These are phyloP conservation scores for Periplaneta americana DNA, from an alignment of 1,140 invertebrate genomes.

Conservation along the genomic window DNA sequence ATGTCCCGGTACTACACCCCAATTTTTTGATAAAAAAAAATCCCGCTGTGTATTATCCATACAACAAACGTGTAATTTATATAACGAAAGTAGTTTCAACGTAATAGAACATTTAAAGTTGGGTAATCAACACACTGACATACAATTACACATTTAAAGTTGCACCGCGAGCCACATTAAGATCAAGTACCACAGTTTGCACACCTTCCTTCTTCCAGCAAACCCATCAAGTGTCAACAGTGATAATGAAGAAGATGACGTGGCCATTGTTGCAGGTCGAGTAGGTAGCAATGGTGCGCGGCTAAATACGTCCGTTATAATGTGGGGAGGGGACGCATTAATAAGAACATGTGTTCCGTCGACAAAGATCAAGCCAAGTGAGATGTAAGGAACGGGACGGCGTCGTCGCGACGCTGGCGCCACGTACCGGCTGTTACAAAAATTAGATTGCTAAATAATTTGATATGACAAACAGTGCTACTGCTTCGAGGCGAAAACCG, in stretches of 20 bases:
- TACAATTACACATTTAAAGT: too few relatives aligned
- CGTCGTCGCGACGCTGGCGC: neutral
- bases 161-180: neutral
- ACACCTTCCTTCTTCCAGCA: neutral
- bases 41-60: too few relatives aligned
- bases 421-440: neutral
- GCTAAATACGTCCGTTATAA: neutral
- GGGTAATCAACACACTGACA: too few relatives aligned
- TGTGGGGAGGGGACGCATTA: neutral
- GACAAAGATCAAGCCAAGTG: neutral
- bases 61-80: too few relatives aligned
- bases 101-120: too few relatives aligned
- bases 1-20: too few relatives aligned
- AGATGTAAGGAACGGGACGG: neutral
- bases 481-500: too few relatives aligned
- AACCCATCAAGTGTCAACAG: neutral
- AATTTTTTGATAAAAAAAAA: too few relatives aligned
- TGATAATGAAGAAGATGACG: neutral
- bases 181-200: neutral
- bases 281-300: neutral
- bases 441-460: neutral
- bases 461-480: too few relatives aligned
- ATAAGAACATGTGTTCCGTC: neutral
- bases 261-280: neutral
- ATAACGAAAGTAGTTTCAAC: too few relatives aligned